Evolutionary conservation across 2,113 vertebrate species (phyloP), one percentile per base, ranked within the genome.

Genomic region (Dasypus novemcinctus): DNA sequence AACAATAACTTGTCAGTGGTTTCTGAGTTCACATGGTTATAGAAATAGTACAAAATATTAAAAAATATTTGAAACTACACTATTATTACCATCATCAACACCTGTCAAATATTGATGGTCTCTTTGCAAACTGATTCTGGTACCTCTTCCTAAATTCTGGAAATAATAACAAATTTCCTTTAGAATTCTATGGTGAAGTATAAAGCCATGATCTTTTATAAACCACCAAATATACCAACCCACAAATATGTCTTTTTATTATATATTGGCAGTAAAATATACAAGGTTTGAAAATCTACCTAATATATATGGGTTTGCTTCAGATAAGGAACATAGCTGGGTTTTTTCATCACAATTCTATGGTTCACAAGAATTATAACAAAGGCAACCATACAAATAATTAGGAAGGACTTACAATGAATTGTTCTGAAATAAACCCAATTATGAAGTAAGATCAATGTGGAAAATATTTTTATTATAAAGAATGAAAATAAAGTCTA

Each of bases 381-480:
- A 94, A 92, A 80, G 41, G 83, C 25, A 69, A 36, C 27, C 27
- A 87, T 69, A 80, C 5, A 87, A 74, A 54, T 75, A 83, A 63
- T 95, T 91, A 92, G 11, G 41, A 88, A 66, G 23, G 10, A 78
- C 14, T 21, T 49, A 36, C 0, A 78, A 7, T 0, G 2, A 96
- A 80, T 91, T 82, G 25, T 72, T 68, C 15, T 81, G 25, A 96
- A 92, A 90, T 49, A 90, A 91, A 88, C 38, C 1, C 4, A 96
- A 74, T 66, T 92, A 61, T 61, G 93, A 79, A 91, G n/a, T 86
- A 76, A 89, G 15, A 91, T 59, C 1, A 29, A 3, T 3, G 3
- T 69, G 18, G 14, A 12, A 88, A 93, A 72, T 74, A 79, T 43
- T 91, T 88, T 21, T 25, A 69, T 87, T 66, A 36, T 66, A 36